phyloP scores from a whole-genome alignment of 2,888 invertebrate genomes.

The Aquatica leii region DNA sequence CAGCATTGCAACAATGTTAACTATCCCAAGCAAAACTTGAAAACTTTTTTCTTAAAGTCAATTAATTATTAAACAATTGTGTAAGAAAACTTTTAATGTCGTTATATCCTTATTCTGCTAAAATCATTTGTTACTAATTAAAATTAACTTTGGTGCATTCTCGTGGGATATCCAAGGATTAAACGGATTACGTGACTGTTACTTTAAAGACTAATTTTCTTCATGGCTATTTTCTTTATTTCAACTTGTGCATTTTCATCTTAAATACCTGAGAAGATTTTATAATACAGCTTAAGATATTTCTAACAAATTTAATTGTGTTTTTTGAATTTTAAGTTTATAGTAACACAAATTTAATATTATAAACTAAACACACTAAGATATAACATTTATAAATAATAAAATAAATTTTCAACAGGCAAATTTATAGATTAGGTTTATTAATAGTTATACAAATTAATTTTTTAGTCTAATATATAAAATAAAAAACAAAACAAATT shows the following conservation, averaged over 20 bases:
- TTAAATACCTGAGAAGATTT: not conserved
- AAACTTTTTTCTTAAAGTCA: not conserved
- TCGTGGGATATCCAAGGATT: conserved; percentile 16
- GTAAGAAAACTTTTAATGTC: not conserved
- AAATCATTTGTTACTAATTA: conserved; percentile 17
- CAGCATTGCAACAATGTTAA: not conserved
- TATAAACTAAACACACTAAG: no score
- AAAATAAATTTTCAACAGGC: no score
- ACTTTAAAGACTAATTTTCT: conserved; percentile 20
- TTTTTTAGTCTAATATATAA: no score
- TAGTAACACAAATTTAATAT: no score
- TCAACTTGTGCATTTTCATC: not conserved
- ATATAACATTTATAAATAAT: no score
- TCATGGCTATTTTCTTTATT: conserved; percentile 12
- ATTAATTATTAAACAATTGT: not conserved
- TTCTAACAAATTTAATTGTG: no score
- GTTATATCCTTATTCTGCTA: not conserved
- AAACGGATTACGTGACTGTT: conserved; percentile 23
- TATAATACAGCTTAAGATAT: no score
- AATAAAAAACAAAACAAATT: no score
- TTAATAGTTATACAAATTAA: no score
- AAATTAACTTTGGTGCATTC: conserved; percentile 21
- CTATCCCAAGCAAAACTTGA: not conserved
- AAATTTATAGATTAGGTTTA: no score
- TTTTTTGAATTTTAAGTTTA: no score